Evolutionary conservation across 2,113 vertebrate species (phyloP).

Genomic region (Silurus asotus): DNA sequence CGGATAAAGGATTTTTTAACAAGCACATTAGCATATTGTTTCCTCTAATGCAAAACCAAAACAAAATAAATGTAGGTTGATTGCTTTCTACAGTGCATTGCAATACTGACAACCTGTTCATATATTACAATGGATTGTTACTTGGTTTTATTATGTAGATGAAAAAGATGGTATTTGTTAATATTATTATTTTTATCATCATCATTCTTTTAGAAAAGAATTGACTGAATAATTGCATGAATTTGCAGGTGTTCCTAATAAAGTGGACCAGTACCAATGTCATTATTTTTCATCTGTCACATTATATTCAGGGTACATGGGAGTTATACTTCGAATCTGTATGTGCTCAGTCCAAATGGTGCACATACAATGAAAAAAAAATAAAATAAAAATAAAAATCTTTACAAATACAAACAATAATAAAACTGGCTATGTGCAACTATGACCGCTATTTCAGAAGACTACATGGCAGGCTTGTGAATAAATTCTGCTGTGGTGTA

Average conservation of each 20-base stretch:
- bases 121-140: neutral
- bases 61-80: neutral
- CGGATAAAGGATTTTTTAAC: neutral
- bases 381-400: neutral
- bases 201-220: neutral
- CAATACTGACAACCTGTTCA: constrained; percentile 17
- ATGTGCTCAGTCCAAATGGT: constrained; percentile 23
- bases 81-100: neutral
- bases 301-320: neutral
- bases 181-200: neutral
- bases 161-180: neutral
- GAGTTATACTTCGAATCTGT: neutral
- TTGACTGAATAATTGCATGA: neutral
- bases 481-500: constrained; percentile 26
- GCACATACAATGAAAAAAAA: constrained; percentile 1
- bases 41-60: neutral
- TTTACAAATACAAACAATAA: neutral
- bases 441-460: constrained; percentile 4
- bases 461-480: constrained; percentile 9
- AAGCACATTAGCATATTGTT: neutral
- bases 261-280: neutral
- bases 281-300: neutral
- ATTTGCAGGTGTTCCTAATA: neutral
- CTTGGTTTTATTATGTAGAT: too few species aligned
- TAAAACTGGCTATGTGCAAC: constrained; percentile 34